Evolutionary conservation across 2,888 invertebrate genomes (phyloP), one percentile per base, ranked within the genome.

Genomic region (Drosophila fulvimacula): DNA sequence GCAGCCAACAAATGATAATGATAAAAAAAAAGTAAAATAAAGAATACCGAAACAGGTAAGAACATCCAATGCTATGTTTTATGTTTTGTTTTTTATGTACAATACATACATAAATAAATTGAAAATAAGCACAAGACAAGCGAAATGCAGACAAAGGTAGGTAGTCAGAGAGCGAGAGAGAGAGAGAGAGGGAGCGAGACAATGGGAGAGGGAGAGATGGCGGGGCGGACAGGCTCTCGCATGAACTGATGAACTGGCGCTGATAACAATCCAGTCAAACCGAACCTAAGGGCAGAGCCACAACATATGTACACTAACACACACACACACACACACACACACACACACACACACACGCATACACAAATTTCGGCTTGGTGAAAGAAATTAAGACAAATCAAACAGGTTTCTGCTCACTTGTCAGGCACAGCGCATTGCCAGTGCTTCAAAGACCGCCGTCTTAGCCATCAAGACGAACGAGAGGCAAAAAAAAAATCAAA

Each of bases 351-450:
- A 21, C 30, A 44, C 30, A 39, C 52, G 19, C 41, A 21, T 30
- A 49, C 19, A 39, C 24, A 51, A 63, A 59, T 64, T 83, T 80
- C 61, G 64, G 51, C 51, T 74, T 74, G 69, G 66, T 71, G 64
- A 63, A 69, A 71, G 84, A 84, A 81, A 81, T 84, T 79, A 84
- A 84, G 84, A 84, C 82, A 79, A 81, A 74, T 81, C 84, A 84
- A 81, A 81, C 81, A 84, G 81, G 81, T 81, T 81, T 80, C 59
- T 60, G 51, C 68, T 62, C 52, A 60, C 52, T 69, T 60, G 46
- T 41, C 60, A 66, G 60, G 46, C 56, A 57, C 53, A 66, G 32
- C 41, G 67, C 52, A 36, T 62, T 52, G 39, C 36, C 56, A 38
- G 49, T 61, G 69, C 42, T 58, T 72, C 72, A 76, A 76, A 73